Conservation (phyloP, 2,888 invertebrate species). For the Drosophila nr. medialis region DNA sequence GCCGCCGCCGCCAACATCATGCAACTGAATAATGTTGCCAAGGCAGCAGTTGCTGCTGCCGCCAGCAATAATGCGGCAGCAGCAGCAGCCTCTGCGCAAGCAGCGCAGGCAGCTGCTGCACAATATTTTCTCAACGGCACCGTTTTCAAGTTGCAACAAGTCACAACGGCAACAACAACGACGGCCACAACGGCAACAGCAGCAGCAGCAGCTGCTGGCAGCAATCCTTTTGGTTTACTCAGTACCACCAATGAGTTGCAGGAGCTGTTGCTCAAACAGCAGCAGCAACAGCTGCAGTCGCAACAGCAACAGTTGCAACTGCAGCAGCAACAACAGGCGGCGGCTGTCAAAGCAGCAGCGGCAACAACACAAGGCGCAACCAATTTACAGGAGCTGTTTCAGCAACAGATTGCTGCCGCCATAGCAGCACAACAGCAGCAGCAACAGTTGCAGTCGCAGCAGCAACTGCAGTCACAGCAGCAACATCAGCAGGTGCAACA, state of each 20-base stretch:
- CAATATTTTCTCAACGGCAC: constrained; percentile 85
- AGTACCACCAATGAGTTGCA: constrained; percentile 76
- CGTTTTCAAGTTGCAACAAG: constrained; percentile 84
- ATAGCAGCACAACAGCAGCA: constrained; percentile 79
- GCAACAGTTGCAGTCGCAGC: constrained; percentile 75
- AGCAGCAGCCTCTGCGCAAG: constrained; percentile 72
- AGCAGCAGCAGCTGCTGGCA: constrained; percentile 67
- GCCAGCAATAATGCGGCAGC: constrained; percentile 69
- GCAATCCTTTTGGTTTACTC: constrained; percentile 79
- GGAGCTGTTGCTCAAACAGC: constrained; percentile 78
- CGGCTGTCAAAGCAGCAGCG: constrained; percentile 54
- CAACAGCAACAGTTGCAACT: constrained; percentile 59
- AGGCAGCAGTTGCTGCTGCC: constrained; percentile 80
- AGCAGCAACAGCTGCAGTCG: constrained; percentile 56
- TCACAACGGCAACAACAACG: constrained; percentile 81
- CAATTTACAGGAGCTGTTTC: constrained; percentile 68
- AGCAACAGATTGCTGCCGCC: constrained; percentile 73
- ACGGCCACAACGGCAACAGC: constrained; percentile 81
- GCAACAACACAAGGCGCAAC: constrained; percentile 44
- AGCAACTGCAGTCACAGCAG: constrained; percentile 67
- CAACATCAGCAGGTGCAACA: constrained; percentile 75
- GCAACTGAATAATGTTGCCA: constrained; percentile 80
- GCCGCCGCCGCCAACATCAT: constrained; percentile 85
- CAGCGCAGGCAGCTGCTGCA: constrained; percentile 81
- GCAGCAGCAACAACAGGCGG: constrained; percentile 55